phyloP scores from a whole-genome alignment of 2,113 vertebrate genomes.

The Pteropus alecto region DNA sequence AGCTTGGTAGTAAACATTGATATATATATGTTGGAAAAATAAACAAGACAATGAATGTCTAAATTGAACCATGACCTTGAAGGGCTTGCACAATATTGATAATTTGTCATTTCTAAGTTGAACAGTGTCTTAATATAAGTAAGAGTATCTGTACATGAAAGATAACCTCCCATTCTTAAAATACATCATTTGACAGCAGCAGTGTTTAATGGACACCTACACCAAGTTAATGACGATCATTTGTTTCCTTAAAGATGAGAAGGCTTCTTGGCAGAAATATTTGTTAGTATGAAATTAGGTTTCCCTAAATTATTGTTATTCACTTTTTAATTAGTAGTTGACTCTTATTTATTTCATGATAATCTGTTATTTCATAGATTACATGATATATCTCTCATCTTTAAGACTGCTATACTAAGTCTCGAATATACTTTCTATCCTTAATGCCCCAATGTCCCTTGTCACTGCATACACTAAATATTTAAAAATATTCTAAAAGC shows the following conservation, averaged over 20 bases:
- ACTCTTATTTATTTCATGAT: constrained; percentile 33
- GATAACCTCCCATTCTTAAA: constrained; percentile 20
- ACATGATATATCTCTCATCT: not conserved
- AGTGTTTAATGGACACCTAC: not conserved
- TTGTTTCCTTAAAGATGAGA: constrained; percentile 47
- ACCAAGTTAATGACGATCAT: constrained; percentile 26
- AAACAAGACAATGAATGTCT: constrained; percentile 43
- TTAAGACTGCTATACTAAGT: not conserved
- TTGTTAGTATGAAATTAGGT: constrained; percentile 44
- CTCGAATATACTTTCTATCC: not conserved
- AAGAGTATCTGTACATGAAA: not conserved
- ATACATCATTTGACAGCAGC: not conserved
- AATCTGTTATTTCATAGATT: constrained; percentile 23
- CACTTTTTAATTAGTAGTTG: constrained; percentile 60
- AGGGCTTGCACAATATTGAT: not conserved
- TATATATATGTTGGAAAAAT: constrained; percentile 28
- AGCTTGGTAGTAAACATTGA: not conserved
- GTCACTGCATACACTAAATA: not conserved
- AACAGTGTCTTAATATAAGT: not conserved
- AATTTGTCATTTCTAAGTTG: constrained; percentile 51
- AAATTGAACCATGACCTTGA: constrained; percentile 48
- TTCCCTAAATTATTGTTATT: constrained; percentile 42
- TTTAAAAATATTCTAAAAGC: not conserved
- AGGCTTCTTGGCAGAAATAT: constrained; percentile 6
- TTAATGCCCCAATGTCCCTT: not conserved